A percentile compares a stretch with the other conserved stretches of the same genome.
Evolutionary conservation across 2,888 invertebrate genomes (phyloP).

Genomic region (Oligia latruncula): DNA sequence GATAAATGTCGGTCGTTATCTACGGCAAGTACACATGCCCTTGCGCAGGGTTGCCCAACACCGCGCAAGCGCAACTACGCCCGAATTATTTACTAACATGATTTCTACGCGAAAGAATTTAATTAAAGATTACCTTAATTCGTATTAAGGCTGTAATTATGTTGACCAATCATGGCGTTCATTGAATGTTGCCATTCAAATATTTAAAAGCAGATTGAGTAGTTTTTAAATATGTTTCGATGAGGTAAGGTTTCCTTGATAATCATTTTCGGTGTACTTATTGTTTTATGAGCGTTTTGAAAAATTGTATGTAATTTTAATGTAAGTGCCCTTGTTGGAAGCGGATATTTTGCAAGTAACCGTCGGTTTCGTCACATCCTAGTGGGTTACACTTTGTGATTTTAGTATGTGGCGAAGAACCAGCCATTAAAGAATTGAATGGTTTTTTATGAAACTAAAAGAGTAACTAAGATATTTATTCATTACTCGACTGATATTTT

Average conservation of each 20-base stretch:
- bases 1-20: constrained; percentile 28
- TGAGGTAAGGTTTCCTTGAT: constrained; percentile 37
- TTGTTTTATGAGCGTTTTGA: constrained; percentile 44
- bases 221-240: background rate
- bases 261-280: constrained; percentile 13
- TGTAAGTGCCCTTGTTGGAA: constrained; percentile 54
- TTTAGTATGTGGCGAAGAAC: constrained; percentile 4
- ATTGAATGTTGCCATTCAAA: constrained; percentile 7
- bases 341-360: constrained; percentile 61
- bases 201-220: constrained; percentile 8
- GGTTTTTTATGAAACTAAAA: background rate
- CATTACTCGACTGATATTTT: no score
- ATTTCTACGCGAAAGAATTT: constrained; percentile 35
- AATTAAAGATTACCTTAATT: constrained; percentile 41
- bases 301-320: constrained; percentile 54
- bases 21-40: constrained; percentile 60
- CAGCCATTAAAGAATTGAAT: background rate
- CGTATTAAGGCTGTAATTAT: constrained; percentile 13
- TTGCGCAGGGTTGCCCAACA: constrained; percentile 68
- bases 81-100: constrained; percentile 30
- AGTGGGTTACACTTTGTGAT: constrained; percentile 28
- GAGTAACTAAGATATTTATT: background rate
- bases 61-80: constrained; percentile 47
- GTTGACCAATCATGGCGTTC: constrained; percentile 38
- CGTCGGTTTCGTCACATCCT: constrained; percentile 60